phyloP scores from a whole-genome alignment of 2,888 invertebrate genomes.

The Erynnis tages region DNA sequence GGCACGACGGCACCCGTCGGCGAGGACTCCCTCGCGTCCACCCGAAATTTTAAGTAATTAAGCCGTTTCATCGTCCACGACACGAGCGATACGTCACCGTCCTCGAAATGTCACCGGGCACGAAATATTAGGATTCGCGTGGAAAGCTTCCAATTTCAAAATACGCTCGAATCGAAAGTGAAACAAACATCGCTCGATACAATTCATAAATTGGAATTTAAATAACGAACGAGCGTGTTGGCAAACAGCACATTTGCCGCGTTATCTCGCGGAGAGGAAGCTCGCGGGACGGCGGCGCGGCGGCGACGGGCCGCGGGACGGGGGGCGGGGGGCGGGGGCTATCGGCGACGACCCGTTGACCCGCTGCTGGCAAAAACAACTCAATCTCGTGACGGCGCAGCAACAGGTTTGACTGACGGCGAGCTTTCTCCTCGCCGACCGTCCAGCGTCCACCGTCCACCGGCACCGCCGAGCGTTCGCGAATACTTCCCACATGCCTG shows the following conservation, averaged over 20 bases:
- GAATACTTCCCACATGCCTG: background rate
- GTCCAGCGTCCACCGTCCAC: no score
- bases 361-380: conserved; percentile 27
- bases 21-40: background rate
- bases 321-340: conserved; percentile 4
- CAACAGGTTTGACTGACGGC: conserved; percentile 17
- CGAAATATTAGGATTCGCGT: background rate
- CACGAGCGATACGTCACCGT: background rate
- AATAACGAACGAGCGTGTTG: background rate
- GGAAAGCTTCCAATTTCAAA: no score
- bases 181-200: no score
- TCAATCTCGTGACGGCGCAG: conserved; percentile 16
- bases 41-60: background rate
- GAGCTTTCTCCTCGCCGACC: conserved; percentile 15
- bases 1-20: no score
- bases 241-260: conserved; percentile 1
- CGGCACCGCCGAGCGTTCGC: conserved; percentile 6
- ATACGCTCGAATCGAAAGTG: no score
- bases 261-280: conserved; percentile 16
- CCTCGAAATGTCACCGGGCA: background rate
- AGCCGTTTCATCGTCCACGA: background rate
- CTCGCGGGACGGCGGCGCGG: conserved; percentile 3
- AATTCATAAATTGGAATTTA: background rate
- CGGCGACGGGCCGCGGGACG: background rate
- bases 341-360: conserved; percentile 21